Base-by-base conservation (phyloP, 2,888 invertebrate genomes). In the Conistra vaccinii region DNA sequence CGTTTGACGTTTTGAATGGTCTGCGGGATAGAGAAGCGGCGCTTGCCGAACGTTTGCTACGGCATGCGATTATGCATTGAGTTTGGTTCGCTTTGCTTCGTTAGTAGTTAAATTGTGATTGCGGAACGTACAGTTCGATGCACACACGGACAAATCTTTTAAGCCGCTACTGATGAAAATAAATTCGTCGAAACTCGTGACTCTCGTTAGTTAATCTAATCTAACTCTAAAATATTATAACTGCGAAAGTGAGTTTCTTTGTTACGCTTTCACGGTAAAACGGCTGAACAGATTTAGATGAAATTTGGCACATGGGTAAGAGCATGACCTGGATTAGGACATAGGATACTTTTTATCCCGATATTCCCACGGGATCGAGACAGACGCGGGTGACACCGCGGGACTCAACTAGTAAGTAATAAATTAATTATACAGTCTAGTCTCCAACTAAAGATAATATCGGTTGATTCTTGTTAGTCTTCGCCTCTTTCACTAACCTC, bases 1-100 rank as follows among this genome's bases (percentile, higher is more conserved):
- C 72, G 72, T 70, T 85, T 75, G 81, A 81, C 85, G 75, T 80
- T 84, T 76, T 61, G 72, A 81, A 81, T 82, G 72, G 81, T 85
- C 72, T 69, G 62, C 55, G 76, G 69, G 76, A 81, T 81, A 60
- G 62, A 62, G 72, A 51, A 53, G 60, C 65, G 70, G 58, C 55
- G 72, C 35, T 45, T 51, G 79, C 32, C n/a, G 68, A 78, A 69
- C 14, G 58, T 60, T 84, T 58, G 84, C 71, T 35, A 51, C 57
- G 65, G 57, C 48, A 55, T 62, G 60, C 55, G 60, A 67, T 71
- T 70, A 60, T 78, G 71, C 55, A 72, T 68, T 55, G 57, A 26
- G 32, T 68, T 76, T 58, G 57, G 53, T 76, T 82, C 20, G 45
- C 68, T 67, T 57, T 67, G 51, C 23, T 53, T 55, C 45, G 23